phyloP scores from a whole-genome alignment of 2,113 vertebrate species.

The Alaudala cheleensis region DNA sequence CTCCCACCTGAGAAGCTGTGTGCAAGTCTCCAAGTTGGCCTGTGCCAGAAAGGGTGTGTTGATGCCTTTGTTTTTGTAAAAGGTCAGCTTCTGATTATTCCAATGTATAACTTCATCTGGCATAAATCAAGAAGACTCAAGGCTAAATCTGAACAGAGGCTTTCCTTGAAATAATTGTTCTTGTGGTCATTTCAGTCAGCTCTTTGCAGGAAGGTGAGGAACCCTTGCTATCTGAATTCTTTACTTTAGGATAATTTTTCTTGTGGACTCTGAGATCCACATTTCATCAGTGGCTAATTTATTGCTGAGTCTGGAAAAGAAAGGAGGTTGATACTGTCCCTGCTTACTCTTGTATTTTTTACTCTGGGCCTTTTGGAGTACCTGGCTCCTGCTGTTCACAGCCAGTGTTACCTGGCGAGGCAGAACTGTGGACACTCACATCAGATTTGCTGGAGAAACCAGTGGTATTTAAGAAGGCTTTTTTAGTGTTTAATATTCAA shows the following conservation, averaged over 20 bases:
- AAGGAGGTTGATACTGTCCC: neutral
- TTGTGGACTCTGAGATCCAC: neutral
- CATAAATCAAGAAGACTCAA: neutral
- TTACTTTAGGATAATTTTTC: neutral
- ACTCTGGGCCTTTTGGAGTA: neutral
- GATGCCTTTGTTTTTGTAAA: neutral
- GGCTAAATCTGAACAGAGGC: neutral
- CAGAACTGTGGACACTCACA: neutral
- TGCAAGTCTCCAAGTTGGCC: neutral
- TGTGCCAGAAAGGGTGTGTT: neutral
- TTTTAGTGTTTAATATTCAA: neutral
- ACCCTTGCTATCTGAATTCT: neutral
- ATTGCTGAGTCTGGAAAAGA: neutral
- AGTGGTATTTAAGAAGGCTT: neutral
- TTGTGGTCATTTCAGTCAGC: neutral
- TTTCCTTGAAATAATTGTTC: neutral
- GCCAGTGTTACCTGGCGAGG: neutral
- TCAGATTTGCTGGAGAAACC: neutral
- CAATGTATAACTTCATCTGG: rapidly evolving
- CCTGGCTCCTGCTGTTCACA: neutral
- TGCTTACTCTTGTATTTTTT: neutral
- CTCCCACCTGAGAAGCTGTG: neutral
- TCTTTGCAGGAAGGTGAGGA: neutral
- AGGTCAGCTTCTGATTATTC: neutral
- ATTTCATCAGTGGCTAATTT: neutral